A percentile compares a stretch with the other conserved stretches of the same genome.
Conservation (phyloP, 2,797 vertebrate species). For the Cossypha caffra region DNA sequence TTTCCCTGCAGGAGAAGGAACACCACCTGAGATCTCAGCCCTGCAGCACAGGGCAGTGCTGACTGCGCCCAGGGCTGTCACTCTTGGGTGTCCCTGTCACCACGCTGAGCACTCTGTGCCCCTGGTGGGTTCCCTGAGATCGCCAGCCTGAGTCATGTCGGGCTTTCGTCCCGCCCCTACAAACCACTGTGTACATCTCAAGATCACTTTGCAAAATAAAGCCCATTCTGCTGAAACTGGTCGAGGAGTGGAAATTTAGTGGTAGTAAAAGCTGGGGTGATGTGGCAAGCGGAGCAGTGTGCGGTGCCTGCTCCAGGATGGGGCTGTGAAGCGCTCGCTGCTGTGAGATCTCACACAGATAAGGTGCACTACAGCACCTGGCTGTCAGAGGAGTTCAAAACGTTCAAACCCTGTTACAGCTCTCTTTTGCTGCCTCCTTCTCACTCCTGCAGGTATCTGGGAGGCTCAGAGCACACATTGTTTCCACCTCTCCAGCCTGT, state of each 20-base stretch:
- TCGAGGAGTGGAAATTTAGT: fast-evolving
- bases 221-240: neutral
- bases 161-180: neutral
- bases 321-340: neutral
- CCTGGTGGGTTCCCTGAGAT: fast-evolving
- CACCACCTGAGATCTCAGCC: fast-evolving
- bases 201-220: neutral
- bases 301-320: fast-evolving
- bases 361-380: neutral
- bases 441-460: fast-evolving
- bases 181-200: neutral
- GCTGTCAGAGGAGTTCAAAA: neutral
- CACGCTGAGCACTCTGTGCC: fast-evolving
- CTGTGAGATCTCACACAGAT: neutral
- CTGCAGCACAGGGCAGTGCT: neutral
- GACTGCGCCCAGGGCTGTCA: neutral
- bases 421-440: neutral
- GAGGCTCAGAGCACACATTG: fast-evolving
- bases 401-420: neutral
- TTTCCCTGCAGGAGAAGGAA: neutral
- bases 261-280: neutral
- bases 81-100: fast-evolving
- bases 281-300: neutral
- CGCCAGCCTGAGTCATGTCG: neutral
- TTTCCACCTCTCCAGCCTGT: neutral